Evolutionary conservation across 2,797 vertebrate genomes (phyloP).

Genomic region (Microcaecilia unicolor): DNA sequence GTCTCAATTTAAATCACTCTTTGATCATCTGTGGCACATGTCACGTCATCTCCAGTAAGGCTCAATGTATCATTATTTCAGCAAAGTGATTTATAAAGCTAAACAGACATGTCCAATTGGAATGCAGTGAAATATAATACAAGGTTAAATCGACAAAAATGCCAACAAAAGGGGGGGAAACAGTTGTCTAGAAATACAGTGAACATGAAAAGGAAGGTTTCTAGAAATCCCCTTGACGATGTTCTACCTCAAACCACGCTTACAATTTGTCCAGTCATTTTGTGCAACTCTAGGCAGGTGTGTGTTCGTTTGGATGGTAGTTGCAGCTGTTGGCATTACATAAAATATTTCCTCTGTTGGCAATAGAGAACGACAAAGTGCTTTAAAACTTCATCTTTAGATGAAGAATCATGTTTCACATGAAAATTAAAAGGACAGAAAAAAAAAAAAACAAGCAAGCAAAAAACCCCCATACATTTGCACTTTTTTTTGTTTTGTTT

Average conservation of each 20-base stretch:
- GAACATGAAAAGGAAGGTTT: constrained; percentile 45
- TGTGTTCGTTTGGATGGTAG: constrained; percentile 32
- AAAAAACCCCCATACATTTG: no score
- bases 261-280: constrained; percentile 32
- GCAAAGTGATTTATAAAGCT: constrained; percentile 56
- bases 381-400: constrained; percentile 66
- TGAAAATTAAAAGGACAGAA: constrained; percentile 18
- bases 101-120: constrained; percentile 59
- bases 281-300: constrained; percentile 39
- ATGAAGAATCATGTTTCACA: constrained; percentile 57
- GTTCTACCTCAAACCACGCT: constrained; percentile 46
- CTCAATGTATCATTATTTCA: constrained; percentile 47
- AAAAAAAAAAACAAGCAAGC: constrained; percentile 21
- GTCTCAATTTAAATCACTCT: constrained; percentile 23
- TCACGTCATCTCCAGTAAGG: constrained; percentile 60
- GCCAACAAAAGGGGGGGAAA: constrained; percentile 25
- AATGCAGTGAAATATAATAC: constrained; percentile 57
- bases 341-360: constrained; percentile 69
- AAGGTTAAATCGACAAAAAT: constrained; percentile 56
- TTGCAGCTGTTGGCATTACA: constrained; percentile 70
- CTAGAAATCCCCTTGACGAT: constrained; percentile 30
- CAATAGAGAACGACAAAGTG: constrained; percentile 93
- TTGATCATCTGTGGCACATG: constrained; percentile 57
- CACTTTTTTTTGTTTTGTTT: no score
- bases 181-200: constrained; percentile 32